phyloP scores from a whole-genome alignment of 2,113 vertebrate species.

The Hemibagrus wyckioides region DNA sequence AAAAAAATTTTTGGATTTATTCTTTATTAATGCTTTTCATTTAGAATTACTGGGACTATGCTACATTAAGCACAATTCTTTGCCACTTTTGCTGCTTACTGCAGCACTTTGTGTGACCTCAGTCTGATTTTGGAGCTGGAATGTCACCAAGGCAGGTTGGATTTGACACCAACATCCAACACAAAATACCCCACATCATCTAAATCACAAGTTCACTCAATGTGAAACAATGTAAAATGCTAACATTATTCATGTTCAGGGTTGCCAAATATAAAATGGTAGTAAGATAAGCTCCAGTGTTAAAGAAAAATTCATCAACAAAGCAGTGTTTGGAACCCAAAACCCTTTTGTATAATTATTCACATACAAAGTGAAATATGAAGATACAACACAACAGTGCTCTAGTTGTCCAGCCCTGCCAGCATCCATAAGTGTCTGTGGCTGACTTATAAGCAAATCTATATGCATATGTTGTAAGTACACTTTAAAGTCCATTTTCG shows the following conservation, averaged over 20 bases:
- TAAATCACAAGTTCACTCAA: background rate
- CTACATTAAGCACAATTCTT: background rate
- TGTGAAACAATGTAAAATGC: background rate
- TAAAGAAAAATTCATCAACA: background rate
- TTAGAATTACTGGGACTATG: background rate
- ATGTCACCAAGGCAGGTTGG: background rate
- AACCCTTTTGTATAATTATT: background rate
- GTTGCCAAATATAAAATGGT: background rate
- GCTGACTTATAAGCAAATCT: background rate
- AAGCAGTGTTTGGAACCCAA: background rate
- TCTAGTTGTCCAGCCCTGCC: background rate
- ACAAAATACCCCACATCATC: background rate
- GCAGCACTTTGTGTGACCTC: background rate
- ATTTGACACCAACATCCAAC: background rate
- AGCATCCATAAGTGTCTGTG: background rate
- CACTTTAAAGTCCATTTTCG: background rate
- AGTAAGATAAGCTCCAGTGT: background rate
- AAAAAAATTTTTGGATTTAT: background rate
- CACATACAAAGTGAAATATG: background rate
- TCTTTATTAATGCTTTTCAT: background rate
- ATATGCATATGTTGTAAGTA: background rate
- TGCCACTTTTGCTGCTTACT: background rate
- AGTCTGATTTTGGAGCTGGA: background rate
- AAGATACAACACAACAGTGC: background rate
- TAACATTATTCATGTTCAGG: background rate